These are phyloP conservation scores for Polyergus mexicanus DNA, from an alignment of 1,140 invertebrate species.

Conservation along the genomic window DNA sequence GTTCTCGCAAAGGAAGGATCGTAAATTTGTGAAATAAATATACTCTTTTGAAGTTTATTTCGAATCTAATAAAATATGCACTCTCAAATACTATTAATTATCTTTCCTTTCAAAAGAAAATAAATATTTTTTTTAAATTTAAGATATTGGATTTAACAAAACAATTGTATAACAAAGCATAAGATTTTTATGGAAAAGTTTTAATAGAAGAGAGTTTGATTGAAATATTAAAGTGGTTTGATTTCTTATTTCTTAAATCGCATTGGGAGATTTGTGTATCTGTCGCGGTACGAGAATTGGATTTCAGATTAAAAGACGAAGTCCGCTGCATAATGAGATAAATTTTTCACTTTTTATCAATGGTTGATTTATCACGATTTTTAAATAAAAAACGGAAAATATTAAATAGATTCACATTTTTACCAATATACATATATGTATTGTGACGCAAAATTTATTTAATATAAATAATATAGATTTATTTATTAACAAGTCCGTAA, in stretches of 20 bases:
- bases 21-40: no score
- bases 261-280: neutral
- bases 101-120: neutral
- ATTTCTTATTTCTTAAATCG: slow-evolving; percentile 7
- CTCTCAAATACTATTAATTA: neutral
- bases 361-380: neutral
- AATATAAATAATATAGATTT: no score
- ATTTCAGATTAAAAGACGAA: neutral
- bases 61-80: neutral
- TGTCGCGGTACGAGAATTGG: neutral
- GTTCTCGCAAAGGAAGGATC: neutral
- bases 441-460: neutral
- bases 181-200: neutral
- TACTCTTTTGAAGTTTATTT: neutral
- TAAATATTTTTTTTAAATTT: neutral
- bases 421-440: no score
- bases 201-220: slow-evolving; percentile 2
- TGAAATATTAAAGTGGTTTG: neutral
- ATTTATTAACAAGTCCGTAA: neutral
- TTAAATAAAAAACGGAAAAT: neutral
- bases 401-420: neutral
- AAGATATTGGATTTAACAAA: neutral
- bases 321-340: neutral
- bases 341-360: neutral
- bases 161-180: neutral